These are phyloP conservation scores for Drosophila parthenogenetica DNA, from an alignment of 2,888 invertebrate species.

Conservation along the genomic window DNA sequence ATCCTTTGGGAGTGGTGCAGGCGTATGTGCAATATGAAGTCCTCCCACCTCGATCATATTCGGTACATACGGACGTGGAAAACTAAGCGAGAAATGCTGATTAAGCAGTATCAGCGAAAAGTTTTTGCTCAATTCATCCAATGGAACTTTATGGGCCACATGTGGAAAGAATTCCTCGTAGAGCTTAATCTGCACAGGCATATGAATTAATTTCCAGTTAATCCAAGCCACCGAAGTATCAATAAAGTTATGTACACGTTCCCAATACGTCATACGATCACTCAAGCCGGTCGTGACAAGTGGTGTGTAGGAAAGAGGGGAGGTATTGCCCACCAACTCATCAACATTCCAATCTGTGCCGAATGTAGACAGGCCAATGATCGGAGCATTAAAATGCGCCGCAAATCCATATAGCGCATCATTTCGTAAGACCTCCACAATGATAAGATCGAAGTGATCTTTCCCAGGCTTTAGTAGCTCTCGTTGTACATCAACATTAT, in stretches of 20 bases:
- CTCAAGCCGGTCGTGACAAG: slow-evolving; percentile 66
- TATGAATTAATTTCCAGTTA: slow-evolving; percentile 58
- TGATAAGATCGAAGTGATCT: slow-evolving; percentile 80
- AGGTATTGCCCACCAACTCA: slow-evolving; percentile 77
- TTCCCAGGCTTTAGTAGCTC: slow-evolving; percentile 72
- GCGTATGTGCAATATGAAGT: slow-evolving; percentile 79
- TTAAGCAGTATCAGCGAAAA: slow-evolving; percentile 82
- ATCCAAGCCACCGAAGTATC: slow-evolving; percentile 62
- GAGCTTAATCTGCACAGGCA: slow-evolving; percentile 64
- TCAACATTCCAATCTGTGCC: slow-evolving; percentile 78
- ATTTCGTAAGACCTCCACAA: slow-evolving; percentile 77
- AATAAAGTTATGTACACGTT: slow-evolving; percentile 81
- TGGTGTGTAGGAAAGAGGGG: slow-evolving; percentile 80
- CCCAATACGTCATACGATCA: slow-evolving; percentile 82
- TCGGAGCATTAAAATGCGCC: slow-evolving; percentile 79
- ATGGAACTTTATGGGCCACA: slow-evolving; percentile 49
- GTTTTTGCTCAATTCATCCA: slow-evolving; percentile 66
- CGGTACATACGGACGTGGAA: slow-evolving; percentile 81
- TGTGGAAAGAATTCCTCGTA: slow-evolving; percentile 67
- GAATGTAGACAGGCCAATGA: slow-evolving; percentile 76
- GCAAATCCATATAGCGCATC: slow-evolving; percentile 83
- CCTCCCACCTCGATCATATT: slow-evolving; percentile 84
- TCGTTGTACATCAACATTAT: slow-evolving; percentile 60
- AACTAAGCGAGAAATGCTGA: slow-evolving; percentile 81
- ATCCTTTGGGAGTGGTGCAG: slow-evolving; percentile 76